Evolutionary conservation across 2,113 vertebrate genomes (phyloP).

Genomic region (Martes martes): DNA sequence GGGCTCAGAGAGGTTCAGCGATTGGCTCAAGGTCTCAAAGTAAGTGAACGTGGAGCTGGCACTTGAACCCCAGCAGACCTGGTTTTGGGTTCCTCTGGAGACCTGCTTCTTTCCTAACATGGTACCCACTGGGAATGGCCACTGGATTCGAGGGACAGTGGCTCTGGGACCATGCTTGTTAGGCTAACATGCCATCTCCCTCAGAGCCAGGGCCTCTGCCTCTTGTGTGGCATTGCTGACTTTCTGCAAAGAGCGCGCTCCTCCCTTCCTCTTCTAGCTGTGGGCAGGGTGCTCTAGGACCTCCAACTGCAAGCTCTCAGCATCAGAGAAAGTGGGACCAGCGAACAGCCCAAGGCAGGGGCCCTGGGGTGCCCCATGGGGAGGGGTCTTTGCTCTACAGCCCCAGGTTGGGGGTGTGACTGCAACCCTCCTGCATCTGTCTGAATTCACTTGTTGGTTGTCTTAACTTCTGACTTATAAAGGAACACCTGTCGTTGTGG

Average conservation of each 20-base stretch:
- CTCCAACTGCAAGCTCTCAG: neutral
- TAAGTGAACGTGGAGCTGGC: fast-evolving
- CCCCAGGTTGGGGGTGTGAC: fast-evolving
- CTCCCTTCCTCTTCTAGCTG: neutral
- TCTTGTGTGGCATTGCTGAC: neutral
- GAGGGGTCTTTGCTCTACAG: neutral
- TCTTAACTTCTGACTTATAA: neutral
- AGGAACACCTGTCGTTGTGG: fast-evolving
- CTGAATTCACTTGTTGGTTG: neutral
- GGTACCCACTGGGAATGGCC: neutral
- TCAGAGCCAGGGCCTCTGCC: fast-evolving
- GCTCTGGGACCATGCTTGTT: neutral
- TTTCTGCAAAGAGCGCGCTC: neutral
- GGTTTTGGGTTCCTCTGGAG: neutral
- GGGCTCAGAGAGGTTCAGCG: neutral
- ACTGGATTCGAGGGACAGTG: neutral
- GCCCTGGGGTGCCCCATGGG: neutral
- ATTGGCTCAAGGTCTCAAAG: neutral
- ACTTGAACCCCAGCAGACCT: neutral
- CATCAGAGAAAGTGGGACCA: too few species aligned
- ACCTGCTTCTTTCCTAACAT: neutral
- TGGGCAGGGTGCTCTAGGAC: too few species aligned
- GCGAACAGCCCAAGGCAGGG: neutral
- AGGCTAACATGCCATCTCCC: neutral
- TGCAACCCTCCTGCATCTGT: fast-evolving